Conservation (phyloP, 2,113 vertebrate species). For the Eudyptes chrysolophus region DNA sequence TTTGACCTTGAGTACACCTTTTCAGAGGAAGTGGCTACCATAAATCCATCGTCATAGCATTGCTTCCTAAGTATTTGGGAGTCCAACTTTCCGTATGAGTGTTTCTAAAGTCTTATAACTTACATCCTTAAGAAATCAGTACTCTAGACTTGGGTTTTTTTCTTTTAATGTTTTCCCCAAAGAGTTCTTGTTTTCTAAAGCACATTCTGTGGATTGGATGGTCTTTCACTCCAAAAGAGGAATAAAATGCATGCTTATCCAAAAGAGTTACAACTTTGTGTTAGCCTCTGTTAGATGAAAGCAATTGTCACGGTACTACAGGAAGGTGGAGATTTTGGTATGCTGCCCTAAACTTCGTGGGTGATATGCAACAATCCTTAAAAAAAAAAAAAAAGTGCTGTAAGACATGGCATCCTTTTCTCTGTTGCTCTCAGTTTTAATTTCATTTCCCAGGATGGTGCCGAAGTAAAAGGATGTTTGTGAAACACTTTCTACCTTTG, state of each 20-base stretch:
- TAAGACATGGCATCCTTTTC: background rate
- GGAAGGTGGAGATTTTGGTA: background rate
- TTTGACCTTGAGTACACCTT: constrained; percentile 39
- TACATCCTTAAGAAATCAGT: background rate
- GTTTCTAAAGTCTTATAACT: background rate
- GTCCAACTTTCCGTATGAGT: background rate
- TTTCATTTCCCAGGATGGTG: background rate
- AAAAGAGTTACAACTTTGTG: background rate
- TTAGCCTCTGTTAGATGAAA: background rate
- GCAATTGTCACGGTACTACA: background rate
- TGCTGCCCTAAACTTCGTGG: background rate
- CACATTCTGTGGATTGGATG: background rate
- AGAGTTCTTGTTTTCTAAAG: background rate
- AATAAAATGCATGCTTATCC: background rate
- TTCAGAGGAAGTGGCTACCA: background rate
- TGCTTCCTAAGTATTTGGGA: background rate
- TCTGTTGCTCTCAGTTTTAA: background rate
- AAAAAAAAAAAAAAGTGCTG: background rate
- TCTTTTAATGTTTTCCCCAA: background rate
- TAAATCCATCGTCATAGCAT: background rate
- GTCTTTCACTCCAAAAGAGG: background rate
- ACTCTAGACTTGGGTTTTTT: background rate
- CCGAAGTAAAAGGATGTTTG: background rate
- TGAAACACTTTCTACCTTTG: background rate
- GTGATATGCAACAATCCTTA: background rate